Evolutionary conservation across 2,888 invertebrate species (phyloP), one percentile per base, ranked within the genome.

Genomic region (Apamea monoglypha): DNA sequence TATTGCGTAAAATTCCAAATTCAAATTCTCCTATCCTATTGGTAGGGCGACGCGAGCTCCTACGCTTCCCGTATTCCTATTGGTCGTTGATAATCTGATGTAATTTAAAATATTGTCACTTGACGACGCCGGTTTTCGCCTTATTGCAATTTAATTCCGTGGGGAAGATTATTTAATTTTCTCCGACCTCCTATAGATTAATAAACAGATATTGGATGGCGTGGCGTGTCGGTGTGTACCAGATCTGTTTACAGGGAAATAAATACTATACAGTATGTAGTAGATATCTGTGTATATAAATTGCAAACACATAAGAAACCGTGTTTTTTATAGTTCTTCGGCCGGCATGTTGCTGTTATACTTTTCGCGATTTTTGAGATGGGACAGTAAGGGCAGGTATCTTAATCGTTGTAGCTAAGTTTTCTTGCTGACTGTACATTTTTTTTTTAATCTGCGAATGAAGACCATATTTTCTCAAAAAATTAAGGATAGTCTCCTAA

Each of bases 81-180:
- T 96, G 96, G 96, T 90, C 83, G 92, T 90, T 92, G 92, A 93
- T 93, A 94, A 94, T 91, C 90, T 94, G 95, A 96, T 96, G 93
- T 95, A 96, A 96, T 96, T 96, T 95, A 96, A 96, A 92, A 96
- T 96, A 96, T 96, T 96, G 94, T 95, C 95, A 95, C 94, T 94
- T 93, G 93, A 92, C 91, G 92, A 86, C 91, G 91, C 90, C 92
- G 93, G 93, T 92, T 94, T 92, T 93, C 93, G 93, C 94, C 94
- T 95, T 95, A 94, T 94, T 93, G 95, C 96, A 96, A 96, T 96
- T 95, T 96, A 95, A 94, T 95, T 95, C 91, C 91, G 93, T 92
- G 94, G 95, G 95, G 94, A 93, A 89, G 90, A 88, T 96, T 95
- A 96, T 96, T 95, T 92, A 94, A 96, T 96, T 96, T 95, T 90